Conservation (phyloP, 1,140 invertebrate genomes). For the Bombus waltoni region DNA sequence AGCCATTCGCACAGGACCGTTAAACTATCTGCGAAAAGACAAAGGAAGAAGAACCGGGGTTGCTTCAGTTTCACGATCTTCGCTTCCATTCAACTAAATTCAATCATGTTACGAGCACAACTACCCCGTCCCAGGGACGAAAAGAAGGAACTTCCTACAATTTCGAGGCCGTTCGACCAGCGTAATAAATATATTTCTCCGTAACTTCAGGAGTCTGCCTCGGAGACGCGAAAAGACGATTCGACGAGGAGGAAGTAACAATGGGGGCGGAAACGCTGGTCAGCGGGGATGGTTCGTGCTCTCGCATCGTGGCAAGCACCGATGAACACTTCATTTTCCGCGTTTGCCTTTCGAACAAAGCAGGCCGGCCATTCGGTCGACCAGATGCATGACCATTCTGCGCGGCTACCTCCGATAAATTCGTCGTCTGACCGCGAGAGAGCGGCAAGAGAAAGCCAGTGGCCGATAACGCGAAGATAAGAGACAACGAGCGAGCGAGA, state of each 20-base stretch:
- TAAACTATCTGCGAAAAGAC: too few species aligned
- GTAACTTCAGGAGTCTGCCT: too few species aligned
- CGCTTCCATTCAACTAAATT: too few species aligned
- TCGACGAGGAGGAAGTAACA: not conserved
- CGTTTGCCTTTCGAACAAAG: slow-evolving; percentile 40
- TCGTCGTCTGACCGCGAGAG: slow-evolving; percentile 49
- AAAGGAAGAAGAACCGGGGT: too few species aligned
- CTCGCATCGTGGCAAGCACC: not conserved
- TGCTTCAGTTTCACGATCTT: too few species aligned
- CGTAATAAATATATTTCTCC: slow-evolving; percentile 1
- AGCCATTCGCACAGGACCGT: too few species aligned
- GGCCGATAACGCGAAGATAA: slow-evolving; percentile 44
- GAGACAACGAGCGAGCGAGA: not conserved
- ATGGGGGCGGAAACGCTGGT: not conserved
- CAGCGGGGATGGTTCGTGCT: not conserved
- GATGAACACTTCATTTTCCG: slow-evolving; percentile 47
- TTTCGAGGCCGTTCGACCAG: not conserved
- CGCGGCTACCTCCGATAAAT: slow-evolving; percentile 68
- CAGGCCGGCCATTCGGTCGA: slow-evolving; percentile 1
- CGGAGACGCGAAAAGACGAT: not conserved
- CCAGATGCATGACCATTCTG: slow-evolving; percentile 59
- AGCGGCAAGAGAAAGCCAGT: slow-evolving; percentile 9
- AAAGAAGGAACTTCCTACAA: not conserved
- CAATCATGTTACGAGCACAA: too few species aligned
- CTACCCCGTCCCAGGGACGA: too few species aligned